These are phyloP conservation scores for Thunnus thynnus DNA, from an alignment of 2,113 vertebrate genomes.

Conservation along the genomic window DNA sequence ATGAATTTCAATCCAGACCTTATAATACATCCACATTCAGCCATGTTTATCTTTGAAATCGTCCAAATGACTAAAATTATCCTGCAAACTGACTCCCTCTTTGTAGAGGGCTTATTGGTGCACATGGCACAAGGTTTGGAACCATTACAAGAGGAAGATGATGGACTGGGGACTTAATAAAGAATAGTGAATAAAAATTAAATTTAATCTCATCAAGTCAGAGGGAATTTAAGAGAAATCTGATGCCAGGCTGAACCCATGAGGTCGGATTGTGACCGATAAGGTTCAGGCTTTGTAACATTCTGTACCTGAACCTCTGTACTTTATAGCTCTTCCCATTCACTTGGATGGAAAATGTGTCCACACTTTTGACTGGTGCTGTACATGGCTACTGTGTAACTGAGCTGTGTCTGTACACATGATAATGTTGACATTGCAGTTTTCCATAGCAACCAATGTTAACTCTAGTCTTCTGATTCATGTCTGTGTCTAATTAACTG, in stretches of 20 bases:
- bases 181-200: background rate
- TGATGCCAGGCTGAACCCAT: conserved; percentile 6
- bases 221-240: background rate
- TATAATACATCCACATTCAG: too few relatives aligned
- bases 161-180: background rate
- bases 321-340: background rate
- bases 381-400: background rate
- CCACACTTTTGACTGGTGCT: background rate
- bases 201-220: background rate
- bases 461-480: background rate
- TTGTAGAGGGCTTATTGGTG: background rate
- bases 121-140: background rate
- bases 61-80: background rate
- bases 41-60: too few relatives aligned
- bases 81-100: background rate
- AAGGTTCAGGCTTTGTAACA: background rate
- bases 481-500: background rate
- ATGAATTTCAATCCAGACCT: too few relatives aligned
- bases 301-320: background rate
- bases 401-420: background rate
- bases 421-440: conserved; percentile 18
- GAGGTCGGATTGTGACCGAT: background rate
- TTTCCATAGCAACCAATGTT: conserved; percentile 11
- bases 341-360: too few relatives aligned
- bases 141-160: background rate